phyloP scores from a whole-genome alignment of 1,140 invertebrate species.

The Brachionus plicatilis region DNA sequence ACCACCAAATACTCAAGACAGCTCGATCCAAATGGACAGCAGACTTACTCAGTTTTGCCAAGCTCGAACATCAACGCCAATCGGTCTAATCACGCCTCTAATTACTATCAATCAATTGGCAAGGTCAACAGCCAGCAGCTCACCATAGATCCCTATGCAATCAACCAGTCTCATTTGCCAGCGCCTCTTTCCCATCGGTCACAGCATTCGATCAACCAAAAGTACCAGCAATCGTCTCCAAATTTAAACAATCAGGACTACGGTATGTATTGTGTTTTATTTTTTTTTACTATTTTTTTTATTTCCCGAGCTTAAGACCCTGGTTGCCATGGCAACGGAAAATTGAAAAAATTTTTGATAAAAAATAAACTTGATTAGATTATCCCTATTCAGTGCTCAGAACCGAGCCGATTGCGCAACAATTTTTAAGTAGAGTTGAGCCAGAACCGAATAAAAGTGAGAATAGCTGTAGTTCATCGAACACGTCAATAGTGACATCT shows the following conservation, averaged over 20 bases:
- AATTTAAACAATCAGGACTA: not conserved
- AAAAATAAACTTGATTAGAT: not conserved
- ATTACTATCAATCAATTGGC: conserved; percentile 25
- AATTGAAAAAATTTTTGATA: not conserved
- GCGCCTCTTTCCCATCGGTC: not conserved
- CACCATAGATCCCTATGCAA: conserved; percentile 9
- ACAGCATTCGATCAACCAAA: not conserved
- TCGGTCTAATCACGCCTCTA: not conserved
- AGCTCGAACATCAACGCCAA: not conserved
- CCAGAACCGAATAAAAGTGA: not conserved
- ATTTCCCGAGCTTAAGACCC: not conserved
- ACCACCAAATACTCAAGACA: not conserved
- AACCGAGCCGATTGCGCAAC: not conserved
- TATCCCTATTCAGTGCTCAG: not conserved
- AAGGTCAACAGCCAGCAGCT: not conserved
- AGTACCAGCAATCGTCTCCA: not conserved
- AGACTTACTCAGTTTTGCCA: conserved; percentile 3
- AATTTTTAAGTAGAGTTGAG: not conserved
- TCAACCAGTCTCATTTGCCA: not conserved
- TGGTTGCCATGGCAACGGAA: not conserved
- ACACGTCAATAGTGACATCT: not conserved
- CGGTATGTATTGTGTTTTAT: not conserved
- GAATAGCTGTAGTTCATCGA: not conserved
- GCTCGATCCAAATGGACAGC: not conserved
- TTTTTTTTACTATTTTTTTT: not conserved